Base-by-base conservation (phyloP, 2,888 invertebrate genomes). In the Drosophila anomalipes region DNA sequence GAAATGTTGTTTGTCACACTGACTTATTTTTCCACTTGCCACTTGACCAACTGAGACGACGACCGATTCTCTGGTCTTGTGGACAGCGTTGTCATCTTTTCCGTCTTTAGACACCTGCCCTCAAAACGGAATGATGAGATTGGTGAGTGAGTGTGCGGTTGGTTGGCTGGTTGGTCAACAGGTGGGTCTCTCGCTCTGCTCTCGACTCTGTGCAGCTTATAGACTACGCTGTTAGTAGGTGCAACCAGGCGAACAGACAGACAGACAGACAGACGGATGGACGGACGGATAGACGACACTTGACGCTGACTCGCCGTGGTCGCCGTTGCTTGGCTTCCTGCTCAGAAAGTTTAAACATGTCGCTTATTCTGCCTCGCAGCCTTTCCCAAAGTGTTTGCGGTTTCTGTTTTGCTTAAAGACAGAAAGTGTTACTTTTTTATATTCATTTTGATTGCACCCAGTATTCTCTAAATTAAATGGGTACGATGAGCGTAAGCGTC, bases 1-100 rank as follows among this genome's bases (percentile, higher is more conserved):
- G 77, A 80, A 87, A 83, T 83, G 83, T 80, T 78, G 88, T 89
- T 87, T 87, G 87, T 87, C 87, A 87, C 87, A 89, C 90, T 87
- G 90, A 89, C 87, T 89, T 83, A 89, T 83, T 89, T 87, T 83
- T 71, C 72, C 69, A 58, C 69, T 73, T 73, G 70, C 81, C 83
- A 85, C 86, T 89, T 87, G 90, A 87, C 88, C 87, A 86, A 86
- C 86, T 86, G 67, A 74, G 66, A 70, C 70, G 63, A 33, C 35
- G 26, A 47, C 49, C 41, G 51, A 73, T 22, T 47, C 72, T 41
- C 65, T 39, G 39, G 10, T 49, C 56, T 57, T 63, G 74, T 54
- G 61, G 66, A 67, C 70, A 68, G 77, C 57, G 53, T 58, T 79
- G 79, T 67, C 72, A 72, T 69, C 77, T 72, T 60, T 35, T 33